Percentiles rank a stretch among this genome's conserved stretches.
These are phyloP conservation scores for Chaetorhynchus papuensis DNA, from an alignment of 2,113 vertebrate genomes.

Conservation along the genomic window DNA sequence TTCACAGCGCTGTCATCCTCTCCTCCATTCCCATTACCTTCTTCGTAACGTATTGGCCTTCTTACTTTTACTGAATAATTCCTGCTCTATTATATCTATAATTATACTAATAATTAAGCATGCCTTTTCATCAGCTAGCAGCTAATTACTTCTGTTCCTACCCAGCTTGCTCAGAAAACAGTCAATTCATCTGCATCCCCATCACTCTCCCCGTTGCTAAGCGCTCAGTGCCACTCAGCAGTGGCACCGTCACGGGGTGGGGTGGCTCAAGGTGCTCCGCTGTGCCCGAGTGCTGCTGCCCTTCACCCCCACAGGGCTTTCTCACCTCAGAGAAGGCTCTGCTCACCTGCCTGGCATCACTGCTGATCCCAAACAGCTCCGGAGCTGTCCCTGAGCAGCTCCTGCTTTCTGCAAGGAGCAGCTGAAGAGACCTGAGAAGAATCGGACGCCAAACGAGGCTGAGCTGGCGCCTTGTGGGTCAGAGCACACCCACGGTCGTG, in stretches of 20 bases:
- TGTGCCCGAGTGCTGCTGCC: not conserved
- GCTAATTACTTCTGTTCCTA: conserved; percentile 60
- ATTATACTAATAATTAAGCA: conserved; percentile 64
- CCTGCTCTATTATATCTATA: conserved; percentile 57
- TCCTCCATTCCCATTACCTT: conserved; percentile 27
- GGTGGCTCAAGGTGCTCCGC: not conserved
- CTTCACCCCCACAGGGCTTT: not conserved
- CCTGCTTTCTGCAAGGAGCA: not conserved
- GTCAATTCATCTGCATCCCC: conserved; percentile 47
- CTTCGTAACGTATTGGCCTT: conserved; percentile 36
- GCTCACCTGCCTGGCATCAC: not conserved
- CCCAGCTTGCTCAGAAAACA: conserved; percentile 57
- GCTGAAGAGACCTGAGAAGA: not conserved
- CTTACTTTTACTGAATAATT: conserved; percentile 58
- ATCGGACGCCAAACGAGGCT: not conserved
- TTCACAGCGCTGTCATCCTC: not conserved
- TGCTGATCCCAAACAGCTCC: not conserved
- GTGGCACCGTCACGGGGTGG: not conserved
- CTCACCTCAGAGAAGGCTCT: not conserved
- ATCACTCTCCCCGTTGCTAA: conserved; percentile 46
- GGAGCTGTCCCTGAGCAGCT: not conserved
- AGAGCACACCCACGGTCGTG: not conserved
- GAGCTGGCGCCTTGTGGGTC: not conserved
- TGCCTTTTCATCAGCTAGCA: conserved; percentile 61
- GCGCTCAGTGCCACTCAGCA: conserved; percentile 11